Percentiles rank a stretch among this genome's conserved stretches.
Conservation (phyloP, 2,888 invertebrate genomes). For the Ochropleura leucogaster region DNA sequence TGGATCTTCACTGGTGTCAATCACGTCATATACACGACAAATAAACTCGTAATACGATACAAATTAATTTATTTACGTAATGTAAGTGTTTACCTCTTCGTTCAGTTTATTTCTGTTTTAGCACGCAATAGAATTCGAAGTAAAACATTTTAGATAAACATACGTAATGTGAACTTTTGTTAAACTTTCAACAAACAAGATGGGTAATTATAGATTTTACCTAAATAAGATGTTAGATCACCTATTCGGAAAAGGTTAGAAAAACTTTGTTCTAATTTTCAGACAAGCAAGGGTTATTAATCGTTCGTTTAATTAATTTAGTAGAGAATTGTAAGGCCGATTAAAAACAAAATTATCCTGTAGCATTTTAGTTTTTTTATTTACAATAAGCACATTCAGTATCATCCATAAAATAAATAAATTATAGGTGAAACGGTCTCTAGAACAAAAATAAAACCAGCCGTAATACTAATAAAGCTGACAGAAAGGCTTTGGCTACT, state of each 20-base stretch:
- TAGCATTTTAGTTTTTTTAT: slow-evolving; percentile 3
- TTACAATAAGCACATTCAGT: not conserved
- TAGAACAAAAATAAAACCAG: slow-evolving; percentile 11
- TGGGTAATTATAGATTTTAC: not conserved
- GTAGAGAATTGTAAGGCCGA: too few species aligned
- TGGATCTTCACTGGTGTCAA: slow-evolving; percentile 60
- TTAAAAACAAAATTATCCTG: not conserved
- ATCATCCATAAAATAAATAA: too few species aligned
- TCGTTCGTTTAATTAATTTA: not conserved
- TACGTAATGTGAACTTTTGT: slow-evolving; percentile 2
- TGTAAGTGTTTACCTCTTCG: slow-evolving; percentile 23
- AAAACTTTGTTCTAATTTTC: not conserved
- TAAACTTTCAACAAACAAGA: slow-evolving; percentile 1
- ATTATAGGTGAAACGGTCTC: not conserved
- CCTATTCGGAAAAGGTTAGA: not conserved
- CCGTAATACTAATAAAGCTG: slow-evolving; percentile 14
- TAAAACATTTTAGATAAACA: not conserved
- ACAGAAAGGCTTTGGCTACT: slow-evolving; percentile 18
- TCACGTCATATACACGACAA: slow-evolving; percentile 64
- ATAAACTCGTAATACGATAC: slow-evolving; percentile 46
- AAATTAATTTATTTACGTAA: slow-evolving; percentile 40
- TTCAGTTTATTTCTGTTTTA: slow-evolving; percentile 22
- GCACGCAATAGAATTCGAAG: slow-evolving; percentile 2
- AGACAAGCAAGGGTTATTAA: not conserved
- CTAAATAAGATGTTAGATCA: too few species aligned